Base-by-base conservation (phyloP, 1,140 invertebrate species). In the Cepaea nemoralis region DNA sequence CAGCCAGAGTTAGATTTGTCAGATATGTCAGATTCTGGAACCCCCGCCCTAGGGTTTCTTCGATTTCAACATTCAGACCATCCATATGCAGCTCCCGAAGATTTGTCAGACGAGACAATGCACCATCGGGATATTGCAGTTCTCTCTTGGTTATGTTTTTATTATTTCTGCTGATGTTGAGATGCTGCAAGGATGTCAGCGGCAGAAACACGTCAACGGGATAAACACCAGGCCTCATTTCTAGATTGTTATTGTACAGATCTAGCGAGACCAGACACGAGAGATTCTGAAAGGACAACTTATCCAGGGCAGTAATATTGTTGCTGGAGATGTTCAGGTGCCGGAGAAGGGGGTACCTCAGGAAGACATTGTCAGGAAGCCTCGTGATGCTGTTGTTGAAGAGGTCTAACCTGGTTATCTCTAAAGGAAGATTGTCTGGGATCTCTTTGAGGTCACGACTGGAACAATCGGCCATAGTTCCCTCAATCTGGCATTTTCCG, bases 151-250 rank as follows among this genome's bases (percentile, higher is more conserved):
- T 8, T 10, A 37, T 24, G 35, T 37, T 70, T n/a, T 70, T 70
- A 66, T 27, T 33, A 70, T 70, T 70, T 22, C 24, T 70, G 67
- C 35, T 70, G 19, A 70, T 33, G 19, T 35, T 70, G 35, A 70
- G 67, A 10, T 6, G 12, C 12, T 3, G 10, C 24, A 70, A 35
- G 6, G n/a, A 22, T 35, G 35, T 39, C 5, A 70, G 35, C 6
- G 67, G 67, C 10, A 22, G 19, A 35, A 70, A 70, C 10, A 70
- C 35, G 24, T 70, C 67, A 39, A 5, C 27, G 6, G n/a, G 67
- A 39, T 35, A 70, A 2, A 35, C 37, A 5, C 6, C 27, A 8
- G 16, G 14, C 8, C 3, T 70, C 67, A 70, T 31, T 35, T 22
- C n/a, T 22, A 70, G 67, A 35, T 12, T 8, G 35, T 70, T 70